Base-by-base conservation (phyloP, 2,113 vertebrate genomes). In the Anas platyrhynchos region DNA sequence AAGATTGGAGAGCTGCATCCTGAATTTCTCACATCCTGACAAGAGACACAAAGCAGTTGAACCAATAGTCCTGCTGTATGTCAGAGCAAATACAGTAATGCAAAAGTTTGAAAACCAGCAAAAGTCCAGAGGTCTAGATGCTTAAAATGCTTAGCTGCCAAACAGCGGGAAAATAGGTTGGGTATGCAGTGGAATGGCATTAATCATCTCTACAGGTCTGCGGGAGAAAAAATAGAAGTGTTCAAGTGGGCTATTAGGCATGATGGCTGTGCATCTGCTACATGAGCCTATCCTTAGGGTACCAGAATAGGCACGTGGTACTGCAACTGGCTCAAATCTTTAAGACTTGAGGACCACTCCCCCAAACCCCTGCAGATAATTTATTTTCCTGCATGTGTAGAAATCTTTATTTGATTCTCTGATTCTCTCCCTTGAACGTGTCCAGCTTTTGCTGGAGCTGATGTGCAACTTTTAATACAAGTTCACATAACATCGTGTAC, bases 401-500 rank as follows among this genome's bases (percentile, higher is more conserved):
- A 34, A 36, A 0, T 12, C 58, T 77, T 44, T 66, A 62, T 32
- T 29, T 41, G 29, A 15, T 32, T 52, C 11, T 38, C 32, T 44
- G 32, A 15, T 32, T 52, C 11, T 44, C 20, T 32, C 41, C 34
- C 34, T 15, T 9, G 16, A 34, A 66, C 5, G 3, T 17, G 6
- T 5, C 55, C 46, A 1, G 25, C n/a, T 23, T 13, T 16, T 8
- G 18, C 69, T 61, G 16, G 31, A 75, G n/a, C 6, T n/a, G 27
- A 1, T 6, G 25, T 21, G 48, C 2, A 11, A 3, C 18, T 41
- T 59, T 62, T 54, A 31, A 27, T 61, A 5, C 7, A 4, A 3
- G 25, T 38, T 62, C 9, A 5, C 1, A 20, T 0, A 1, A 34
- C 6, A 0, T 17, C 32, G 5, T 41, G 41, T 41, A 13, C 41